Base-by-base conservation (phyloP, 2,113 vertebrate species). In the Engystomops pustulosus region DNA sequence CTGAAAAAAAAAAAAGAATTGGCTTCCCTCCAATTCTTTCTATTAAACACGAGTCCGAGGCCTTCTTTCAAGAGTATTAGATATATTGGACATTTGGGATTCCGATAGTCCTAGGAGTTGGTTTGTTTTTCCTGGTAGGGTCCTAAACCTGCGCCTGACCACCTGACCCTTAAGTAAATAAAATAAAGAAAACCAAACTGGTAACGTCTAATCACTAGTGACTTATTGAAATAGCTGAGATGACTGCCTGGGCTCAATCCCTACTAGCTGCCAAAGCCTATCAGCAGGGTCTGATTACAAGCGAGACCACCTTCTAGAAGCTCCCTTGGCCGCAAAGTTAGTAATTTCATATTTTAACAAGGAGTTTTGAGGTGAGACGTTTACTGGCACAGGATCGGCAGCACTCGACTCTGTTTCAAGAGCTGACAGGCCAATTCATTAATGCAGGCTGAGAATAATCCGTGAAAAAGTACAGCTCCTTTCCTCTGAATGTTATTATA, bases 151-250 rank as follows among this genome's bases (percentile, higher is more conserved):
- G 15, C n/a, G 65, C 80, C 45, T 82, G 83, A 45, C 32, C 76
- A 86, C 68, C 85, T 69, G 68, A 85, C 34, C 80, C 8, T 45
- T 18, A 86, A 80, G 41, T 23, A 82, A 34, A 83, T 78, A 74
- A 76, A 82, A 84, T 78, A 86, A 83, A 23, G 58, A 87, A 89
- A 88, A 80, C 53, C 67, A 77, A 84, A 10, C 25, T 86, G 62
- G 11, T 85, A 89, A 87, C 70, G 77, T 86, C 89, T 91, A 91
- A 88, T 88, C 88, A 87, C 82, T 84, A 88, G 88, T 81, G 44
- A 87, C 85, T 89, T 86, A 32, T 82, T 86, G 85, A 86, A 86
- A 91, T 87, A 88, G 58, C 89, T 87, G 88, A 91, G 87, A 85
- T 85, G 88, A 81, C 88, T 87, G 85, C 79, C 18, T 86, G 85